phyloP scores from a whole-genome alignment of 2,888 invertebrate genomes.

The Mantis religiosa region DNA sequence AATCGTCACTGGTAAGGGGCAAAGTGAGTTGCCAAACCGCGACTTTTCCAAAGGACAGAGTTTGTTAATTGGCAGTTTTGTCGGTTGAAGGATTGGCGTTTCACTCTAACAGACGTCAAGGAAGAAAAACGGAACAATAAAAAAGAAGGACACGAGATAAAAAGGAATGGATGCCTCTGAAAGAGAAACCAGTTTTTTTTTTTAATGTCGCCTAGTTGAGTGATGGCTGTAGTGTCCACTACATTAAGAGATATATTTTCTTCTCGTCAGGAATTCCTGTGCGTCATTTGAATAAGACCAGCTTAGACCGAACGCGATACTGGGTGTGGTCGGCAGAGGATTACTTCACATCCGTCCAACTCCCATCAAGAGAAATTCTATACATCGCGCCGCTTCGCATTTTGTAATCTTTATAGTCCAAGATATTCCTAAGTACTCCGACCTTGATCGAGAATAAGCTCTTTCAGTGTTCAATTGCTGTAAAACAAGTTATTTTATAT shows the following conservation, averaged over 20 bases:
- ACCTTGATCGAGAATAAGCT: neutral
- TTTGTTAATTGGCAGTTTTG: slow-evolving; percentile 24
- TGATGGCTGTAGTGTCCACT: slow-evolving; percentile 24
- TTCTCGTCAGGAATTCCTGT: neutral
- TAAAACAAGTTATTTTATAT: too few relatives aligned
- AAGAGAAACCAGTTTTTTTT: neutral
- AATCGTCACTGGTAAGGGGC: neutral
- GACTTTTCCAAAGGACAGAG: neutral
- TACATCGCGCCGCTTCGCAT: neutral
- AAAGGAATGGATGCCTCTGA: neutral
- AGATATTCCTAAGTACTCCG: slow-evolving; percentile 5
- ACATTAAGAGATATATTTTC: slow-evolving; percentile 19
- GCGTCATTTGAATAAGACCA: slow-evolving; percentile 19
- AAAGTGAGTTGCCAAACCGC: slow-evolving; percentile 1
- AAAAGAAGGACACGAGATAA: neutral
- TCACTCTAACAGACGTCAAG: slow-evolving; percentile 9
- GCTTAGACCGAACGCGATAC: slow-evolving; percentile 11
- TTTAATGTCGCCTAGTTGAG: slow-evolving; percentile 11
- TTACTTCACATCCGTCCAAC: slow-evolving; percentile 10
- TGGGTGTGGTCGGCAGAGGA: slow-evolving; percentile 11
- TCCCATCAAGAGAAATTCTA: neutral
- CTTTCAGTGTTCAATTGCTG: too few relatives aligned
- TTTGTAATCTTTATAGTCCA: slow-evolving; percentile 6
- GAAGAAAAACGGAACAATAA: slow-evolving; percentile 1
- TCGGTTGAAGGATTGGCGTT: slow-evolving; percentile 22